Conservation (phyloP, 2,888 invertebrate species). For the Mythimna ferrago region DNA sequence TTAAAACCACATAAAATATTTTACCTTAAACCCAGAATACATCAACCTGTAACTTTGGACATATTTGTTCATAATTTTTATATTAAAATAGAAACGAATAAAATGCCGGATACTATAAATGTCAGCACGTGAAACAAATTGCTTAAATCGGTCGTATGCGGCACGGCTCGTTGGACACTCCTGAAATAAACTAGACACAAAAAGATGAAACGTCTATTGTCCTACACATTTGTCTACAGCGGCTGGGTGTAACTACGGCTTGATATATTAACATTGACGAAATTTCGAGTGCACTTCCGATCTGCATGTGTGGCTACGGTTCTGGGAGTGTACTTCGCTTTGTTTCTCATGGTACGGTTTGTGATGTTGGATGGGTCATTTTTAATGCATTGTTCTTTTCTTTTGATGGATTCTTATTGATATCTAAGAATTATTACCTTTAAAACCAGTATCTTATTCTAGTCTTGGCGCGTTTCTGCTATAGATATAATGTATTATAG, state of each 20-base stretch:
- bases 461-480: neutral
- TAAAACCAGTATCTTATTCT: neutral
- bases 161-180: conserved; percentile 70
- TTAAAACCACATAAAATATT: conserved; percentile 17
- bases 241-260: conserved; percentile 58
- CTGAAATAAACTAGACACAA: conserved; percentile 84
- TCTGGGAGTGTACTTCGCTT: conserved; percentile 54
- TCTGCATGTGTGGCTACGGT: conserved; percentile 59
- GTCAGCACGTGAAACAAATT: conserved; percentile 70
- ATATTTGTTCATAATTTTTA: conserved; percentile 33
- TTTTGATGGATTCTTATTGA: neutral
- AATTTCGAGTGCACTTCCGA: conserved; percentile 63
- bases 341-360: conserved; percentile 47
- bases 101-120: conserved; percentile 58
- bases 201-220: conserved; percentile 68
- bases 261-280: conserved; percentile 62
- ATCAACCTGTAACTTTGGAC: conserved; percentile 11
- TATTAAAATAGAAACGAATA: conserved; percentile 32
- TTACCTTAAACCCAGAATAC: conserved; percentile 5
- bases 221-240: conserved; percentile 61
- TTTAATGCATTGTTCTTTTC: conserved; percentile 4
- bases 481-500: neutral
- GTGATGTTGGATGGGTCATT: conserved; percentile 13
- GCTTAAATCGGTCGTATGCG: conserved; percentile 74
- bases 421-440: neutral